Evolutionary conservation across 2,888 invertebrate species (phyloP).

Genomic region (Drosophila nr. fundita): DNA sequence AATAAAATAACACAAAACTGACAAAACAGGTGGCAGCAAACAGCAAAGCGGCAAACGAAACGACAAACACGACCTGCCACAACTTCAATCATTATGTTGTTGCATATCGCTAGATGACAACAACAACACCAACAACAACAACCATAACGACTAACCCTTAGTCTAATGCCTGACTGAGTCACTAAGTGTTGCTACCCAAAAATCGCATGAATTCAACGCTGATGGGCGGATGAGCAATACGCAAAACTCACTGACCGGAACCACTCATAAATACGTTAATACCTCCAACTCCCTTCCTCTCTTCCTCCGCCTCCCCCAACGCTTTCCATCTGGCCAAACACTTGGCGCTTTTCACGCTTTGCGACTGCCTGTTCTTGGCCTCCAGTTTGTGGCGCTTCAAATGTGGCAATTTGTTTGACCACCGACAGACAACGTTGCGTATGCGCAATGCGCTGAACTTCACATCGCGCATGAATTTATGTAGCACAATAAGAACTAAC

Average conservation of each 20-base stretch:
- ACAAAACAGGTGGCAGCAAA: slow-evolving; percentile 46
- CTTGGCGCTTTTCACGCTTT: slow-evolving; percentile 74
- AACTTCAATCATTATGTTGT: slow-evolving; percentile 46
- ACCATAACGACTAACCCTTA: slow-evolving; percentile 37
- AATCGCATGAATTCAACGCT: slow-evolving; percentile 24
- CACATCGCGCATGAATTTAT: slow-evolving; percentile 42
- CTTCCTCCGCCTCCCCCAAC: too few species aligned
- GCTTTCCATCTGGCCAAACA: slow-evolving; percentile 14
- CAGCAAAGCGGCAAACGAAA: neutral
- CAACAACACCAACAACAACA: slow-evolving; percentile 2
- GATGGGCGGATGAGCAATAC: slow-evolving; percentile 45
- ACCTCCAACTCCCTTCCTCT: neutral
- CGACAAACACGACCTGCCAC: slow-evolving; percentile 65
- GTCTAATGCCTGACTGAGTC: slow-evolving; percentile 62
- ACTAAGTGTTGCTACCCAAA: slow-evolving; percentile 49
- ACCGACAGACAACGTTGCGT: slow-evolving; percentile 39
- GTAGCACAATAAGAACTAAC: slow-evolving; percentile 55
- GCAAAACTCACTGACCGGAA: slow-evolving; percentile 69
- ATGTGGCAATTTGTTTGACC: slow-evolving; percentile 54
- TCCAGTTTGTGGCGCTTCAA: slow-evolving; percentile 28
- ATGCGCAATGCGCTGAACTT: slow-evolving; percentile 53
- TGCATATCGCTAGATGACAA: slow-evolving; percentile 35
- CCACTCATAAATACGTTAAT: slow-evolving; percentile 71
- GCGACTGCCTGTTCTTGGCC: slow-evolving; percentile 66
- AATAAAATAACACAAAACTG: slow-evolving; percentile 56